A percentile compares a stretch with the other conserved stretches of the same genome.
These are phyloP conservation scores for Onychomys arenicola DNA, from an alignment of 2,797 vertebrate genomes.

Conservation along the genomic window DNA sequence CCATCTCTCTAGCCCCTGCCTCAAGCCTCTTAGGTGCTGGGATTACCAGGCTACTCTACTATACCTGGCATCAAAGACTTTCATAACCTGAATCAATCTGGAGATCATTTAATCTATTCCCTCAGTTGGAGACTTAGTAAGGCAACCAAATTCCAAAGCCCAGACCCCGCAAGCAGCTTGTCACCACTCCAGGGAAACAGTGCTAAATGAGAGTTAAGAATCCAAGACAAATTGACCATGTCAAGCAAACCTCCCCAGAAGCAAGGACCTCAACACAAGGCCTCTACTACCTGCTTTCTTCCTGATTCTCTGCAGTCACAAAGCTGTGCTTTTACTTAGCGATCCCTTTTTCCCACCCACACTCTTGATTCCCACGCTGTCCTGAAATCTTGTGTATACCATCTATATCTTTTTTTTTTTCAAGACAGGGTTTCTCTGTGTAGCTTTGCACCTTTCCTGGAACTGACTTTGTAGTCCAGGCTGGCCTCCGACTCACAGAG, in stretches of 20 bases:
- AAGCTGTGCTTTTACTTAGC: slow-evolving; percentile 24
- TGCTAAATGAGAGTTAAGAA: background rate
- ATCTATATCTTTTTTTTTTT: too few species aligned
- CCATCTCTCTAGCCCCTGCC: background rate
- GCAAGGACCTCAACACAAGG: slow-evolving; percentile 34
- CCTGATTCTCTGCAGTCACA: background rate
- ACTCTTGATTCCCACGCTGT: background rate
- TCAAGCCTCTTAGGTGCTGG: background rate
- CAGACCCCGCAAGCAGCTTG: background rate
- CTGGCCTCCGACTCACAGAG: too few species aligned
- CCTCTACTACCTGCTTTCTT: slow-evolving; percentile 1
- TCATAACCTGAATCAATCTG: slow-evolving; percentile 22
- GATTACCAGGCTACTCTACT: background rate
- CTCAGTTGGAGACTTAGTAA: slow-evolving; percentile 41
- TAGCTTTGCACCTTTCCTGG: too few species aligned
- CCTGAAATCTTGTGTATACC: background rate
- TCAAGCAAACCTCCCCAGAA: background rate
- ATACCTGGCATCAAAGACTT: slow-evolving; percentile 9
- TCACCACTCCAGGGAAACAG: background rate
- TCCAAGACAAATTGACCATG: background rate
- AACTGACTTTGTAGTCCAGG: too few species aligned
- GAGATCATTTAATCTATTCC: background rate
- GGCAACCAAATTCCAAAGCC: slow-evolving; percentile 43
- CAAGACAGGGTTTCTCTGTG: too few species aligned
- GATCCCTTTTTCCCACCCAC: background rate